Conservation (phyloP, 2,113 vertebrate genomes). For the Rhinichthys klamathensis region DNA sequence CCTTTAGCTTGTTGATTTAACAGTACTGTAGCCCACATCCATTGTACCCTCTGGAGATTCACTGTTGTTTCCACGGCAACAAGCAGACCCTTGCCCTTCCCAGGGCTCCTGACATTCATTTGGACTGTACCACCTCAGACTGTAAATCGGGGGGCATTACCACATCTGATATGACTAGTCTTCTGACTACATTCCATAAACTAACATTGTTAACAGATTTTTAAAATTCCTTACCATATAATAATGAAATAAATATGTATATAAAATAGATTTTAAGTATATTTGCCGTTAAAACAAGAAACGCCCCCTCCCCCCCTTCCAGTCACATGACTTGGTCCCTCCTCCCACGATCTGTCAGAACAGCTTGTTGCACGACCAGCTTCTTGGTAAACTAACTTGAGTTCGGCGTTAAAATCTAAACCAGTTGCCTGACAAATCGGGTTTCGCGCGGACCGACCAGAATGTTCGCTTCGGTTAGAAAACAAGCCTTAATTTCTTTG, state of each 20-base stretch:
- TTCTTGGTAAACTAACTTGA: constrained; percentile 74
- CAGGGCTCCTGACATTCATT: constrained; percentile 61
- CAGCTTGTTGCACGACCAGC: constrained; percentile 77
- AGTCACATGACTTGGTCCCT: constrained; percentile 33
- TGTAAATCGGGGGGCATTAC: constrained; percentile 1
- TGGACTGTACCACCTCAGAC: constrained; percentile 68
- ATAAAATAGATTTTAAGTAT: not conserved
- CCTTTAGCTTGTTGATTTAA: constrained; percentile 66
- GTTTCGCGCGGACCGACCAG: constrained; percentile 14
- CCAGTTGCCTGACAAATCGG: constrained; percentile 15
- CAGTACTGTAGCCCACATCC: constrained; percentile 68
- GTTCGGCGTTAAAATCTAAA: constrained; percentile 41
- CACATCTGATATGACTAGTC: too few relatives aligned
- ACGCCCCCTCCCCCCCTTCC: not conserved
- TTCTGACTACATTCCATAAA: not conserved
- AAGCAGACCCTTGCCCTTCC: constrained; percentile 68
- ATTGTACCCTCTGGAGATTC: constrained; percentile 67
- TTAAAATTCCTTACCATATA: rapidly evolving
- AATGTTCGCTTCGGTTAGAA: constrained; percentile 16
- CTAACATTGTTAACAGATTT: not conserved
- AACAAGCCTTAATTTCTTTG: constrained; percentile 26
- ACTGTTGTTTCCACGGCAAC: constrained; percentile 80
- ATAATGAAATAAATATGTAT: not conserved
- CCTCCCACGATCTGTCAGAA: constrained; percentile 77
- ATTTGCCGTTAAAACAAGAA: not conserved